Conservation (phyloP, 2,113 vertebrate species). For the Scomber colias region DNA sequence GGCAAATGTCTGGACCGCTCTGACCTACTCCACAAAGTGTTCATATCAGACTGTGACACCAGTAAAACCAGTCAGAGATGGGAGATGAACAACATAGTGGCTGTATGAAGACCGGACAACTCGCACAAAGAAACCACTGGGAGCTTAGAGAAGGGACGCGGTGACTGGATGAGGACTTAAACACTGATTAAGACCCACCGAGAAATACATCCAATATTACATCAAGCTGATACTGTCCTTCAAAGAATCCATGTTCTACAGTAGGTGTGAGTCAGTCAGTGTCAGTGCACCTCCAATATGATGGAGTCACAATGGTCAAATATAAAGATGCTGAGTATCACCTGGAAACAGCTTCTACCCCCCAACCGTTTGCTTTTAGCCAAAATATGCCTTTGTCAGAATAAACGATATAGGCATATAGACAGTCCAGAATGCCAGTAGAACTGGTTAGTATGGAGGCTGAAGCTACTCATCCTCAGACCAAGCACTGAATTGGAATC, state of each 20-base stretch:
- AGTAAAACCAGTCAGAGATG: slow-evolving; percentile 94
- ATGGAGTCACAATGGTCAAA: not conserved
- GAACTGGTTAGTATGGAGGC: not conserved
- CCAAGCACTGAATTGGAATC: slow-evolving; percentile 30
- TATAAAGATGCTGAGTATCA: slow-evolving; percentile 5
- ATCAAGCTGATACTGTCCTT: slow-evolving; percentile 19
- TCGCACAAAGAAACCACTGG: not conserved
- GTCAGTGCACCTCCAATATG: not conserved
- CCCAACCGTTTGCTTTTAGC: slow-evolving; percentile 12
- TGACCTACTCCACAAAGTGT: slow-evolving; percentile 95
- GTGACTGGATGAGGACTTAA: slow-evolving; percentile 86
- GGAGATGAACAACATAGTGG: slow-evolving; percentile 99
- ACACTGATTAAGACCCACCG: slow-evolving; percentile 25
- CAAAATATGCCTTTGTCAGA: slow-evolving; percentile 6
- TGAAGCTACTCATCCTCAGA: slow-evolving; percentile 2
- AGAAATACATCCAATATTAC: slow-evolving; percentile 20
- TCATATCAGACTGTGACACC: slow-evolving; percentile 93
- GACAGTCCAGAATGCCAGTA: slow-evolving; percentile 9
- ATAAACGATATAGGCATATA: not conserved
- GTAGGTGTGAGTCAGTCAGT: slow-evolving; percentile 8
- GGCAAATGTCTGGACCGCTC: slow-evolving; percentile 97
- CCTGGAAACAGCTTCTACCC: not conserved
- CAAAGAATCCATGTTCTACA: not conserved
- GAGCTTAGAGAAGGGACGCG: slow-evolving; percentile 86
- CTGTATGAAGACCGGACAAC: slow-evolving; percentile 86